phyloP scores from a whole-genome alignment of 2,797 vertebrate genomes.

The Dendrocincla fuliginosa region DNA sequence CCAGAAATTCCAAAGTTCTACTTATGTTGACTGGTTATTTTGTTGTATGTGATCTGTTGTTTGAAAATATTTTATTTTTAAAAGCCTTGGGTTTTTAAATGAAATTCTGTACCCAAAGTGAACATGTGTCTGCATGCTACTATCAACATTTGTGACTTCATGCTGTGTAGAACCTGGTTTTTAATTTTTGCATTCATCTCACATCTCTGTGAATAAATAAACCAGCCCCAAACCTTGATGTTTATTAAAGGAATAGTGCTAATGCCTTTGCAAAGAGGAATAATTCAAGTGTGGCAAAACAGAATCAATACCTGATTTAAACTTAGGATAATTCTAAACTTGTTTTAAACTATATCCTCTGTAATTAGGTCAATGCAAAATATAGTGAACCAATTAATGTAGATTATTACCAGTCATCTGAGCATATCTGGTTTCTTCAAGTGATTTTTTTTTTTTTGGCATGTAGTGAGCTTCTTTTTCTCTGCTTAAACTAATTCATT shows the following conservation, averaged over 20 bases:
- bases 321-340: not conserved
- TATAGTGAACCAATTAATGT: not conserved
- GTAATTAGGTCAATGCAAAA: not conserved
- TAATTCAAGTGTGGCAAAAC: not conserved
- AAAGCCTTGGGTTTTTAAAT: not conserved
- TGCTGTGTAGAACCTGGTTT: not conserved
- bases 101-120: not conserved
- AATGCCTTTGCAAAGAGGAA: not conserved
- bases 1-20: not conserved
- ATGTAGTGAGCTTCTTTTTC: not conserved
- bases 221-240: not conserved
- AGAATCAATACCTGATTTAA: not conserved
- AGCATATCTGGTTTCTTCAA: not conserved
- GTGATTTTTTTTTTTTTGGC: not conserved
- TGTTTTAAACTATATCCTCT: not conserved
- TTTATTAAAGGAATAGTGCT: not conserved
- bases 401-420: not conserved
- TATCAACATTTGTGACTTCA: fast-evolving
- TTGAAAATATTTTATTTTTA: not conserved
- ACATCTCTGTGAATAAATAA: not conserved
- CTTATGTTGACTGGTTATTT: not conserved
- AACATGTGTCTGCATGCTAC: not conserved
- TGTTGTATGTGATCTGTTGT: not conserved
- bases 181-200: not conserved
- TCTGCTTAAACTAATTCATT: not conserved